phyloP scores from a whole-genome alignment of 2,113 vertebrate genomes.

The Chloropsis cyanopogon region DNA sequence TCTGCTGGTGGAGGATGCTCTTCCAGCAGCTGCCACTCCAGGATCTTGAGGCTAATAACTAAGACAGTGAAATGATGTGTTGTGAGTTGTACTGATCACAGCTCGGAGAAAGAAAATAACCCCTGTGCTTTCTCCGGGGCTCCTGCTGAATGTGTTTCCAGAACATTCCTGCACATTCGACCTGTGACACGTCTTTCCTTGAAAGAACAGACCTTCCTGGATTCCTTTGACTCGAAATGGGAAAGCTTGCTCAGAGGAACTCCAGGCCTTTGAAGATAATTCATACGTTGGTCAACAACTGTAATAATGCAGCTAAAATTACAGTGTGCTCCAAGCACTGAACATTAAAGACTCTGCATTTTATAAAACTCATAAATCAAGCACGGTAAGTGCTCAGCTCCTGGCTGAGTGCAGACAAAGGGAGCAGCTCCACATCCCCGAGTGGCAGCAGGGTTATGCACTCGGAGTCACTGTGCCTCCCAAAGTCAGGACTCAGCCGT shows the following conservation, averaged over 20 bases:
- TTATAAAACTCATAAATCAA: conserved; percentile 76
- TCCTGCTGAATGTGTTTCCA: not conserved
- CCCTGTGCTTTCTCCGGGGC: not conserved
- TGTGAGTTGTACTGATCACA: not conserved
- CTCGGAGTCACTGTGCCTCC: not conserved
- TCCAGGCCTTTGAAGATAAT: conserved; percentile 73
- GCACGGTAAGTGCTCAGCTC: not conserved
- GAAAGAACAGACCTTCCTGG: conserved; percentile 54
- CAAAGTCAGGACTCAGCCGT: conserved; percentile 4
- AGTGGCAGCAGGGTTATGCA: not conserved
- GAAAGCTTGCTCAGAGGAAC: conserved; percentile 64
- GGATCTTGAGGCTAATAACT: not conserved
- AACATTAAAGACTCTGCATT: conserved; percentile 70
- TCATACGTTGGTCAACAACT: conserved; percentile 67
- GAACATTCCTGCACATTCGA: conserved; percentile 5
- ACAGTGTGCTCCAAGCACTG: conserved; percentile 47
- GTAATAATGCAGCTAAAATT: conserved; percentile 69
- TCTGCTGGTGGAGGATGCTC: not conserved
- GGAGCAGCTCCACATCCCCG: not conserved
- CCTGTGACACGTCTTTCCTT: conserved; percentile 40
- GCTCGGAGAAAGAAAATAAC: not conserved
- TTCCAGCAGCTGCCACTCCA: not conserved
- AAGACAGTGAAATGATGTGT: not conserved
- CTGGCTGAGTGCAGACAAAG: conserved; percentile 31
- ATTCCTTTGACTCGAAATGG: conserved; percentile 57